Base-by-base conservation (phyloP, 2,888 invertebrate genomes). In the Tethea ocularis region DNA sequence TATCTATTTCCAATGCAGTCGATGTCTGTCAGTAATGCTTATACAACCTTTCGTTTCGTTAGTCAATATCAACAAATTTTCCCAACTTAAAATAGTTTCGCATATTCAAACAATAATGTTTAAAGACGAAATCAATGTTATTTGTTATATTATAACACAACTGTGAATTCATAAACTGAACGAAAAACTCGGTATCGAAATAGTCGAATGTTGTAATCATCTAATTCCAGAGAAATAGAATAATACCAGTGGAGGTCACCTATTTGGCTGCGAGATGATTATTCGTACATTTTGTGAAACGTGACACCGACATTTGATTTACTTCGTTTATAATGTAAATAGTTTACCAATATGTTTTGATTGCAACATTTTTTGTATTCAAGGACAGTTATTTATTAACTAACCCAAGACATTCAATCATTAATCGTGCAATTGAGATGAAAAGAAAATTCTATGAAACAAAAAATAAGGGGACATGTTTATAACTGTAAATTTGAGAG, bases 151-250 rank as follows among this genome's bases (percentile, higher is more conserved):
- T 67, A 61, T 62, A 69, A 69, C 69, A 84, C 76, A 61, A 66
- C 69, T 62, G 74, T 71, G 67, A 76, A 83, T 86, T 84, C 86
- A 83, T 82, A 87, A 86, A 86, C 79, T 75, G 72, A 70, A 73
- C 72, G 78, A 87, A 87, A 86, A 86, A 87, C 77, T 79, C 63
- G 63, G 76, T 77, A 83, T 84, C 67, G 78, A 80, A 86, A 85
- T 77, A 80, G 77, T 77, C 72, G 69, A 77, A 80, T 89, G 87
- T 81, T 84, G 89, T 86, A 89, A 89, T 86, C 73, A 73, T 84
- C 87, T 89, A 89, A 88, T 85, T 88, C 81, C 78, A 87, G 88
- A 83, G 83, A 84, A 85, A 86, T 84, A 80, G 80, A 84, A 85
- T 86, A 80, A 83, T 82, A 74, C 73, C 51, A 56, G 62, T 66